A percentile compares a stretch with the other conserved stretches of the same genome.
Conservation (phyloP, 1,140 invertebrate species). For the Zaprionus davidi region DNA sequence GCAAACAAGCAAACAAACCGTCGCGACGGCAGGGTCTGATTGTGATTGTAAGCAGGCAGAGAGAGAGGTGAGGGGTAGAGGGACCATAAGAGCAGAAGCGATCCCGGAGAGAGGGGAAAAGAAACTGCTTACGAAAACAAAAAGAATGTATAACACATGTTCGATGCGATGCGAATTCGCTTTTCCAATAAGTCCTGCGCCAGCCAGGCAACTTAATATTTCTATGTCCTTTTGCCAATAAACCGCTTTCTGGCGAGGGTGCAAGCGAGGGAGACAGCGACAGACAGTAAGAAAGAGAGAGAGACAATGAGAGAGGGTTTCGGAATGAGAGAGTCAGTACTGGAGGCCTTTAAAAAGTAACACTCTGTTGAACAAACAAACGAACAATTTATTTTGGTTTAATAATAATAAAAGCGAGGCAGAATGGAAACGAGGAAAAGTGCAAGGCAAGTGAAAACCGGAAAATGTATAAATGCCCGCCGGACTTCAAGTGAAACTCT, state of each 20-base stretch:
- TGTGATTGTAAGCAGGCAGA: slow-evolving; percentile 36
- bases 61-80: background rate
- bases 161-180: slow-evolving; percentile 33
- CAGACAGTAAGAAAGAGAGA: background rate
- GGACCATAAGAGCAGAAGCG: slow-evolving; percentile 8
- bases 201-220: slow-evolving; percentile 49
- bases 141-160: slow-evolving; percentile 61
- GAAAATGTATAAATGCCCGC: slow-evolving; percentile 43
- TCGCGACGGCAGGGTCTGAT: slow-evolving; percentile 45
- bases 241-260: slow-evolving; percentile 23
- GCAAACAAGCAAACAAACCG: slow-evolving; percentile 63
- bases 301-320: background rate
- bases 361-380: slow-evolving; percentile 66
- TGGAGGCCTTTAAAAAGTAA: slow-evolving; percentile 57
- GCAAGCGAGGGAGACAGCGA: background rate
- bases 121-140: slow-evolving; percentile 64
- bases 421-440: slow-evolving; percentile 26
- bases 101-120: background rate
- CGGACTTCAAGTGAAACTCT: slow-evolving; percentile 18
- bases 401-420: slow-evolving; percentile 53
- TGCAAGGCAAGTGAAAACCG: slow-evolving; percentile 49
- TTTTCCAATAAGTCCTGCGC: slow-evolving; percentile 4
- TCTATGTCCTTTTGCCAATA: slow-evolving; percentile 52
- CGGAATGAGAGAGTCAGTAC: background rate
- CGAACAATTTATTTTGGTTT: slow-evolving; percentile 67